Evolutionary conservation across 2,888 invertebrate species (phyloP).

Genomic region (Dasysyrphus tricinctus): DNA sequence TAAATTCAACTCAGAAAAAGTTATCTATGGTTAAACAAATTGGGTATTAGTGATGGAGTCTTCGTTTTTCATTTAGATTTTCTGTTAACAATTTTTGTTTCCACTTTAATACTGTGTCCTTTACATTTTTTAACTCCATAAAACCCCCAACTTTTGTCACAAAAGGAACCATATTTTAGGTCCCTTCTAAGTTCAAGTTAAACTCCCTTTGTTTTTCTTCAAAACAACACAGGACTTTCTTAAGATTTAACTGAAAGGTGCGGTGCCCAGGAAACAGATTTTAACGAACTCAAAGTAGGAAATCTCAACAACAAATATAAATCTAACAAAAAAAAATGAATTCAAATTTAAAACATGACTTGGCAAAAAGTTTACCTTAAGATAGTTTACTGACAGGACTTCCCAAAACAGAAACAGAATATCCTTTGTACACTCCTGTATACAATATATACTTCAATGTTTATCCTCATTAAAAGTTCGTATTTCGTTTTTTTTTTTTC

Average conservation of each 20-base stretch:
- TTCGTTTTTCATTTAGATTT: too few species aligned
- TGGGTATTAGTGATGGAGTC: too few species aligned
- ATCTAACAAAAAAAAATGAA: background rate
- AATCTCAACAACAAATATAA: background rate
- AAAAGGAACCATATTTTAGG: background rate
- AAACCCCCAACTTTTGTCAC: background rate
- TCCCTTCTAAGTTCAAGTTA: background rate
- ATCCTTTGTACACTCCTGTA: background rate
- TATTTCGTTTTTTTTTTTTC: constrained; percentile 44
- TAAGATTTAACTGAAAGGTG: background rate
- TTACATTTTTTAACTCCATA: background rate
- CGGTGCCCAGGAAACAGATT: background rate
- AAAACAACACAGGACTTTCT: background rate
- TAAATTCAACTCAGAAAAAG: too few species aligned
- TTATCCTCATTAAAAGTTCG: constrained; percentile 71
- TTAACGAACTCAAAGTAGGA: constrained; percentile 12
- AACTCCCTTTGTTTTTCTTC: background rate
- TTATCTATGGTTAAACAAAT: too few species aligned
- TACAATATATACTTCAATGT: constrained; percentile 32
- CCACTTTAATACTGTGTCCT: too few species aligned
- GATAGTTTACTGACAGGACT: constrained; percentile 20
- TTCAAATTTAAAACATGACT: constrained; percentile 30
- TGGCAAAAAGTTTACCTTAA: constrained; percentile 14
- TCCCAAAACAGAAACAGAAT: constrained; percentile 12
- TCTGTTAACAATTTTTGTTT: too few species aligned